Base-by-base conservation (phyloP, 1,140 invertebrate species). In the Paraescarpia echinospica region DNA sequence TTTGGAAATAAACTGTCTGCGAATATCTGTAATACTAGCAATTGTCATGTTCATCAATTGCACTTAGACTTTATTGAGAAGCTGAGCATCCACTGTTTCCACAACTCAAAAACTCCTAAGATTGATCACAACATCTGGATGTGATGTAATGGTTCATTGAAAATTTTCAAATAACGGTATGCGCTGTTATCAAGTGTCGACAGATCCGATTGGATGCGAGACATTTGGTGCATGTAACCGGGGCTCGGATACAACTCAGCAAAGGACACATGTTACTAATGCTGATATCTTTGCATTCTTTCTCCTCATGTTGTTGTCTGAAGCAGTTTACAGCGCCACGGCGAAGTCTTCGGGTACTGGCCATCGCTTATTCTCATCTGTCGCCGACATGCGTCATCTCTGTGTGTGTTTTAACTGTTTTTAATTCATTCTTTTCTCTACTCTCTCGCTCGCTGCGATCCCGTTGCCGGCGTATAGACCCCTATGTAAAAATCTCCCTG, bases 401-500 rank as follows among this genome's bases (percentile, higher is more conserved):
- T 31, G 59, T 41, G 41, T 41, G 41, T 90, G 33, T 90, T 90
- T 90, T 90, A 27, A 90, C 90, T 41, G 35, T 90, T 90, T 90
- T 90, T 35, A 48, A 35, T 91, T 91, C 34, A 33, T 91, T 91
- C 41, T 91, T 91, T 33, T 48, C 41, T 33, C 41, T 91, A 34
- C 41, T 91, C 41, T 48, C 91, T 59, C 48, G 14, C 5, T 41
- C 91, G 33, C 91, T 77, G 27, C 35, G 35, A 33, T 31, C n/a
- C 59, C 8, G 5, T 59, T 48, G n/a, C 31, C 33, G 51, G 33
- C 51, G 92, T 92, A 6, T 48, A 98, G 99, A 99, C 98, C 99
- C 99, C 94, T 99, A 99, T 97, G 99, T 99, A 95, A 99, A 99
- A 97, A 99, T 99, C 96, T 99, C 99, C 94, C 97, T 99, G 95